phyloP scores from a whole-genome alignment of 2,797 vertebrate genomes.

The Ctenopoma kingsleyae region DNA sequence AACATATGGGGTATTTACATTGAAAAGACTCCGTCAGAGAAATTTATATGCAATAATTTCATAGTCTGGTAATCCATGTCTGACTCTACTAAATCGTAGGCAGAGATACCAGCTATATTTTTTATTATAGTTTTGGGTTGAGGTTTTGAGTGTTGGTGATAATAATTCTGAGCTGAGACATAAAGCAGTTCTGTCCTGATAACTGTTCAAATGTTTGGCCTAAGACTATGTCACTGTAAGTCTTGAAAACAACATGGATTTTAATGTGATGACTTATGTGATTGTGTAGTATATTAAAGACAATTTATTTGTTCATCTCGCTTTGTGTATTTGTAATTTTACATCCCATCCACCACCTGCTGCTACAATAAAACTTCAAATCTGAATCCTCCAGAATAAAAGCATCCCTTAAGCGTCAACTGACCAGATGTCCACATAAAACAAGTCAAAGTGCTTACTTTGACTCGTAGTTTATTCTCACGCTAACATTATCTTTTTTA shows the following conservation, averaged over 20 bases:
- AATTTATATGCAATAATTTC: neutral
- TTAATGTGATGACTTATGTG: conserved; percentile 31
- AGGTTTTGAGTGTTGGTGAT: conserved; percentile 18
- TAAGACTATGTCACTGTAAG: neutral
- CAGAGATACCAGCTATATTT: neutral
- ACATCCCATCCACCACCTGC: neutral
- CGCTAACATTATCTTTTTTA: neutral
- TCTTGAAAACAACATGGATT: conserved; percentile 27
- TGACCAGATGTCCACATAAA: neutral
- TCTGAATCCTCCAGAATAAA: conserved; percentile 13
- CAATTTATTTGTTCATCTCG: conserved; percentile 12
- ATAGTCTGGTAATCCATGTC: neutral
- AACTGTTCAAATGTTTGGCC: conserved; percentile 7
- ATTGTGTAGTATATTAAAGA: conserved; percentile 44
- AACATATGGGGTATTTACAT: conserved; percentile 1
- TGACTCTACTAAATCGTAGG: neutral
- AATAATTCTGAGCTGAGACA: conserved; percentile 2
- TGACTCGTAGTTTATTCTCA: neutral
- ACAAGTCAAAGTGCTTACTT: neutral
- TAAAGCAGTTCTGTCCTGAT: conserved; percentile 3
- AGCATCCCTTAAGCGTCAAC: neutral
- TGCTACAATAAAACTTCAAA: neutral
- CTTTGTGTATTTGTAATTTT: conserved; percentile 16
- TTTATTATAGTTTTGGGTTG: conserved; percentile 3
- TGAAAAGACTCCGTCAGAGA: neutral